These are phyloP conservation scores for Calyptommatus sinebrachiatus DNA, from an alignment of 2,113 vertebrate genomes.

Conservation along the genomic window DNA sequence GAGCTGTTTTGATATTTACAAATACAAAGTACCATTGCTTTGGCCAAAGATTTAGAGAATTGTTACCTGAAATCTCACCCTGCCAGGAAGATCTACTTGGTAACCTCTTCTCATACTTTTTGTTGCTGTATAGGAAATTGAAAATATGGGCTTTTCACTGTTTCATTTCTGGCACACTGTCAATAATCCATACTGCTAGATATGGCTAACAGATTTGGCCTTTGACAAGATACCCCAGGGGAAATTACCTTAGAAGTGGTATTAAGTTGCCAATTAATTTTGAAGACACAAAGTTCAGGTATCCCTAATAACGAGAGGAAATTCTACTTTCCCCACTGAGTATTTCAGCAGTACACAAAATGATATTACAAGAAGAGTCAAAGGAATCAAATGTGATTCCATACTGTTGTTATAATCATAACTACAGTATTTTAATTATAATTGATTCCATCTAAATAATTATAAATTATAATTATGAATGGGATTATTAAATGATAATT, in stretches of 20 bases:
- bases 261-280: neutral
- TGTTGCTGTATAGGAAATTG: neutral
- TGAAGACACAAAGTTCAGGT: neutral
- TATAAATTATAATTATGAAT: no score
- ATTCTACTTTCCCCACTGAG: neutral
- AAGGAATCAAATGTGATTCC: conserved; percentile 52
- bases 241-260: neutral
- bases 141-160: neutral
- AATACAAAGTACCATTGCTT: neutral
- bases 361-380: conserved; percentile 6
- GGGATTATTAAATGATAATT: no score
- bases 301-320: neutral
- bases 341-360: neutral
- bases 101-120: neutral
- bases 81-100: neutral
- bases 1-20: neutral
- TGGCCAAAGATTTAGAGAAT: neutral
- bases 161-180: neutral
- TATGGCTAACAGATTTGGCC: neutral
- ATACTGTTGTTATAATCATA: conserved; percentile 47
- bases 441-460: no score
- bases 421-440: no score
- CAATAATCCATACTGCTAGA: neutral
- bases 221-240: neutral
- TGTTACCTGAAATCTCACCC: neutral